Evolutionary conservation across 2,888 invertebrate genomes (phyloP).

Genomic region (Petrolisthes cinctipes): DNA sequence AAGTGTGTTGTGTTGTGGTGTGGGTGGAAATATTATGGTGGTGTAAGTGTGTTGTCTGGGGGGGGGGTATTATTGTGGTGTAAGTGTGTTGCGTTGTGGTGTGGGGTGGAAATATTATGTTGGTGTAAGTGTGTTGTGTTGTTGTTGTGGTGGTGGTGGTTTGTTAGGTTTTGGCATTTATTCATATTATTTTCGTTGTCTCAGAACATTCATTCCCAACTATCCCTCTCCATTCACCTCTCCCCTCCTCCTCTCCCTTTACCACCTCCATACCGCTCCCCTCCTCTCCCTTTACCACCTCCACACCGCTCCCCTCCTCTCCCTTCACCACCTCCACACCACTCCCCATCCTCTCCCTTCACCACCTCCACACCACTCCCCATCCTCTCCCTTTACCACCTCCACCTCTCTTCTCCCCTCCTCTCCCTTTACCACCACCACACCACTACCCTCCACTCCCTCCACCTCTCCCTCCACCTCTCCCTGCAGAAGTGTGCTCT

Average conservation of each 20-base stretch:
- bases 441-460: background rate
- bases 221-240: background rate
- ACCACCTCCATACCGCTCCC: background rate
- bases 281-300: background rate
- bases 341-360: background rate
- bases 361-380: background rate
- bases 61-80: too few relatives aligned
- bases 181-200: too few relatives aligned
- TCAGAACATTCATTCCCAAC: too few relatives aligned
- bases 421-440: background rate
- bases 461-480: constrained; percentile 24
- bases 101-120: too few relatives aligned
- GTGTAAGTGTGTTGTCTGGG: too few relatives aligned
- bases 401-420: background rate
- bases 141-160: too few relatives aligned
- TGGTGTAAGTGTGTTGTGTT: too few relatives aligned
- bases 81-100: too few relatives aligned
- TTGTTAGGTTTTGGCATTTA: too few relatives aligned
- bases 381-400: constrained; percentile 23
- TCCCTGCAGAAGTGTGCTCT: background rate
- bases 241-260: background rate
- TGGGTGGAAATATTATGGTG: too few relatives aligned
- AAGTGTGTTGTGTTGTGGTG: too few relatives aligned
- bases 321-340: background rate
- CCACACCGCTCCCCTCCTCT: background rate